phyloP scores from a whole-genome alignment of 2,113 vertebrate genomes.

The Arvicanthis niloticus region DNA sequence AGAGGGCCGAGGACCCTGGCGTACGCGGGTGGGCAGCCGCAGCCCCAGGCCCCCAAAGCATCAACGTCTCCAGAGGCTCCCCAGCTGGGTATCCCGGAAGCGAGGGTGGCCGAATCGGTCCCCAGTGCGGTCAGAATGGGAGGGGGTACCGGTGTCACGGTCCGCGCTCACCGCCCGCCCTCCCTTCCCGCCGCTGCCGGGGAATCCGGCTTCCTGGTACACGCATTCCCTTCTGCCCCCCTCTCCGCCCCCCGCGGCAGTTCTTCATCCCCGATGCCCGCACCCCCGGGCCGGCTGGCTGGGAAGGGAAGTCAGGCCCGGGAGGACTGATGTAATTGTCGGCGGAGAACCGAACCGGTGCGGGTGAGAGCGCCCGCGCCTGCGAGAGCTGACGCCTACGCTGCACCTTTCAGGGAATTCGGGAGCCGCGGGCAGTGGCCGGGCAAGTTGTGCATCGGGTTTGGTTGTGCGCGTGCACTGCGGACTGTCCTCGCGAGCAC shows the following conservation, averaged over 20 bases:
- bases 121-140: not conserved
- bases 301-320: constrained; percentile 49
- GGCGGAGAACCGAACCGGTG: constrained; percentile 56
- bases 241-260: not conserved
- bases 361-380: constrained; percentile 4
- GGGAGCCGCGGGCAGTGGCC: constrained; percentile 37
- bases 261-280: not conserved
- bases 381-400: constrained; percentile 68
- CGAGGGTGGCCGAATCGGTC: not conserved
- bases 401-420: constrained; percentile 71
- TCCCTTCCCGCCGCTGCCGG: not conserved
- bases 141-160: constrained; percentile 32
- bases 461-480: constrained; percentile 70
- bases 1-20: constrained; percentile 55
- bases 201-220: constrained; percentile 58
- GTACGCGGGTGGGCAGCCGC: not conserved
- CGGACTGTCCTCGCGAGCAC: constrained; percentile 60
- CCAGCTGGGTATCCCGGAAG: not conserved
- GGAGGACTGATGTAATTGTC: constrained; percentile 80
- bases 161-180: not conserved
- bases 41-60: constrained; percentile 6
- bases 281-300: constrained; percentile 41
- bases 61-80: not conserved
- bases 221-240: not conserved
- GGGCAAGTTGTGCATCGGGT: constrained; percentile 75